Base-by-base conservation (phyloP, 2,113 vertebrate species). In the Melanerpes aurifrons region DNA sequence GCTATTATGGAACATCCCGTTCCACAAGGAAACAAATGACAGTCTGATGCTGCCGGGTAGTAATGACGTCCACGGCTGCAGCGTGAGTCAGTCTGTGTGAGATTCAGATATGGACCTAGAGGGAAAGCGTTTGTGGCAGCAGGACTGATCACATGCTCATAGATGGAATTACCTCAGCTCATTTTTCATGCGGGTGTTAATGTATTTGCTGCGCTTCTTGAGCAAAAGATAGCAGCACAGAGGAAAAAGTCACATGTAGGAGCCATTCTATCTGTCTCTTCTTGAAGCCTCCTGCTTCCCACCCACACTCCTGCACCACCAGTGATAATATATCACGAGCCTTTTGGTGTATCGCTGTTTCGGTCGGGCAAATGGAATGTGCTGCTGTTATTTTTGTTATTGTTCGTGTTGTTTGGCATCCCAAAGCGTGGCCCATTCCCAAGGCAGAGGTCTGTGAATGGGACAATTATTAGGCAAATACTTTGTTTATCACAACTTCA, bases 131-230 rank as follows among this genome's bases (percentile, higher is more conserved):
- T 96, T 80, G 81, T 94, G 92, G 93, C 96, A 96, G 92, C 7
- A 1, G 78, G 26, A 80, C 17, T 0, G 3, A 67, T 92, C 93
- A 94, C 93, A 87, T 95, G 95, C 74, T 95, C 71, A 6, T 85
- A 89, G 95, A 79, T 94, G 83, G 88, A 95, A 96, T 97, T 97
- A 95, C 95, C 94, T 94, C 93, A 95, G 94, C 92, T 96, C 95
- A 70, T 94, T 96, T 95, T 94, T 95, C 93, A 85, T 16, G 84
- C 12, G 11, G 77, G 88, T 92, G 91, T 93, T 93, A 79, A 93
- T 79, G 29, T 68, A 77, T 89, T 94, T 94, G 86, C 80, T 87
- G 84, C 4, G 1, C 64, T 90, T 82, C 94, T 87, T 37, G 29
- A 93, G 86, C 83, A 57, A 86, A 95, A 95, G 86, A 91, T 25